Evolutionary conservation across 2,888 invertebrate genomes (phyloP).

Genomic region (Leptopilina drosophilae): DNA sequence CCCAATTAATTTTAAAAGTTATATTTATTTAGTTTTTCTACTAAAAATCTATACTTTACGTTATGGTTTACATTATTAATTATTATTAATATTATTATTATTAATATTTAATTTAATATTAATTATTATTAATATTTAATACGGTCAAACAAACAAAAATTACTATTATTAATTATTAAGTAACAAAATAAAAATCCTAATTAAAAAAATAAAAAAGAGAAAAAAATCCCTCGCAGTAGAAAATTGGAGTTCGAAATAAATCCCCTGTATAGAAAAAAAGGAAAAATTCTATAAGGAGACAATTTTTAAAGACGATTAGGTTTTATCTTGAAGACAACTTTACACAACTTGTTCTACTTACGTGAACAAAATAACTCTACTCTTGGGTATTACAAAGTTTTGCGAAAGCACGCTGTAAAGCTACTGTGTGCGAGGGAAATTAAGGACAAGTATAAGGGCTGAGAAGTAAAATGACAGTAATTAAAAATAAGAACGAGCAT

Average conservation of each 20-base stretch:
- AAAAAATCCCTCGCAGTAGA: not conserved
- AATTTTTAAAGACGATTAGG: not conserved
- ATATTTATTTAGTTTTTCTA: too few species aligned
- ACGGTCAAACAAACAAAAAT: too few species aligned
- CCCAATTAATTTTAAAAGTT: too few species aligned
- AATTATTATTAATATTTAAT: too few species aligned
- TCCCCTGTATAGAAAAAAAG: too few species aligned
- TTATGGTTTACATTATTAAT: too few species aligned
- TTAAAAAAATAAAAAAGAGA: not conserved
- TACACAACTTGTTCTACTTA: constrained; percentile 9
- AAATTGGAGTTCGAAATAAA: not conserved
- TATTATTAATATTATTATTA: too few species aligned
- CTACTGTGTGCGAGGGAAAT: constrained; percentile 15
- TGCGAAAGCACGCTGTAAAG: not conserved
- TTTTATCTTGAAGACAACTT: constrained; percentile 3
- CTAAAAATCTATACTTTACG: too few species aligned
- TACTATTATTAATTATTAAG: too few species aligned
- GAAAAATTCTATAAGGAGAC: not conserved
- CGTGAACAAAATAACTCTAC: constrained; percentile 13
- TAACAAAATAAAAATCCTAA: not conserved
- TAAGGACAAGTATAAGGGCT: not conserved
- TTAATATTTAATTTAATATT: too few species aligned
- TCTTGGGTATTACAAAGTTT: constrained; percentile 2
- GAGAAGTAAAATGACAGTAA: constrained; percentile 22
- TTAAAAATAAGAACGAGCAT: constrained; percentile 22